phyloP scores from a whole-genome alignment of 2,113 vertebrate species.

The Uria lomvia region DNA sequence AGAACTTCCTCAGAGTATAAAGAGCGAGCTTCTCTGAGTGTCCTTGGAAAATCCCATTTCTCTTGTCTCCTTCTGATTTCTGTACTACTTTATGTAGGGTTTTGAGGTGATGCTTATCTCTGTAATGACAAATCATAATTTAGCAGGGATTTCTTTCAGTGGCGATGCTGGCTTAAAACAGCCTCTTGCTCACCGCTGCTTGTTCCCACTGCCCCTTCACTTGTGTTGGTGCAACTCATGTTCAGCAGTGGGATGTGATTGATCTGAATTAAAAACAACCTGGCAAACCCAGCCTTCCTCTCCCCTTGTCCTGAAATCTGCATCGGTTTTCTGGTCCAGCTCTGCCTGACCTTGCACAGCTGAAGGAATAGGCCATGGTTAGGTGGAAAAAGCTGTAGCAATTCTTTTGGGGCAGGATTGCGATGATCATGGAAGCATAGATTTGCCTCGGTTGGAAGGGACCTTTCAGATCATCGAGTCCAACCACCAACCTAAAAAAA shows the following conservation, averaged over 20 bases:
- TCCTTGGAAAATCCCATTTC: not conserved
- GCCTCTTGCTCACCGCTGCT: not conserved
- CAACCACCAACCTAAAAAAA: not conserved
- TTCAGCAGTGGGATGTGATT: not conserved
- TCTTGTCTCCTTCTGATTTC: not conserved
- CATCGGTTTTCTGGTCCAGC: not conserved
- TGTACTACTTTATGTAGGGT: not conserved
- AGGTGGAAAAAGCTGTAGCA: fast-evolving
- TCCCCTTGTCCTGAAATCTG: not conserved
- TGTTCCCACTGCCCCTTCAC: not conserved
- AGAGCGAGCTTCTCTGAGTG: not conserved
- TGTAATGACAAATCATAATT: not conserved
- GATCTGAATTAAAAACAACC: not conserved
- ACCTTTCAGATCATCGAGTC: not conserved
- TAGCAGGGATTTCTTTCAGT: not conserved
- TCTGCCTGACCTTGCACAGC: not conserved
- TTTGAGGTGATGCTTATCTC: not conserved
- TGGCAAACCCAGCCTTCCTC: not conserved
- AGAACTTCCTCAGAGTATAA: not conserved
- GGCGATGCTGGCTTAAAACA: not conserved
- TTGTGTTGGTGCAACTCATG: not conserved
- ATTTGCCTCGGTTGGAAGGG: not conserved
- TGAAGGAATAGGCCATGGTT: not conserved
- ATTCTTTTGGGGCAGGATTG: not conserved
- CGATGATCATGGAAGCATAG: not conserved